These are phyloP conservation scores for Carettochelys insculpta DNA, from an alignment of 2,113 vertebrate genomes.

Conservation along the genomic window DNA sequence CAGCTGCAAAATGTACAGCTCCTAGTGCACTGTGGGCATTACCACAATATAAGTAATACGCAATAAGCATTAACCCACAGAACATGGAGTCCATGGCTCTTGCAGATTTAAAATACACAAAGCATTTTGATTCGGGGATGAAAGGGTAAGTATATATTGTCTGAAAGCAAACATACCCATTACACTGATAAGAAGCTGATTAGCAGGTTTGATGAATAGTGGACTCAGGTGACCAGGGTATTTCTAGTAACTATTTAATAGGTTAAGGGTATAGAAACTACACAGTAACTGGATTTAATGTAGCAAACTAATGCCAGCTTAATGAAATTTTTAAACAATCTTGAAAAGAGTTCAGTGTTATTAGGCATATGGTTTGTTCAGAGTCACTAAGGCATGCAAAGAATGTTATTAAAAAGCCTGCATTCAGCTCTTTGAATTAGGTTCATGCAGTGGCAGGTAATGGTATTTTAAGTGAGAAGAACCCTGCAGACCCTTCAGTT, in stretches of 20 bases:
- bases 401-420: conserved; percentile 66
- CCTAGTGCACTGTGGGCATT: neutral
- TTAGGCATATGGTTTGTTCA: conserved; percentile 38
- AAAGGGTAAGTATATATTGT: neutral
- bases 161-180: neutral
- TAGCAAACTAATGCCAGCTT: conserved; percentile 66
- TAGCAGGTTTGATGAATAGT: neutral
- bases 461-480: neutral
- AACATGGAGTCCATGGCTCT: neutral
- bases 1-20: neutral
- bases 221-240: neutral
- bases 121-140: neutral
- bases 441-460: conserved; percentile 38
- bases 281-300: conserved; percentile 29
- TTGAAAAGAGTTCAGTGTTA: conserved; percentile 44
- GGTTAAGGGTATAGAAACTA: neutral
- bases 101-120: neutral
- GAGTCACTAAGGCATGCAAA: conserved; percentile 60
- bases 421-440: conserved; percentile 12
- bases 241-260: neutral
- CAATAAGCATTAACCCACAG: neutral
- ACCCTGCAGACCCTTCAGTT: neutral
- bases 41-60: neutral
- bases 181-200: neutral
- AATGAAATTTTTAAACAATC: conserved; percentile 66